Base-by-base conservation (phyloP, 2,113 vertebrate species). In the Entosphenus tridentatus region DNA sequence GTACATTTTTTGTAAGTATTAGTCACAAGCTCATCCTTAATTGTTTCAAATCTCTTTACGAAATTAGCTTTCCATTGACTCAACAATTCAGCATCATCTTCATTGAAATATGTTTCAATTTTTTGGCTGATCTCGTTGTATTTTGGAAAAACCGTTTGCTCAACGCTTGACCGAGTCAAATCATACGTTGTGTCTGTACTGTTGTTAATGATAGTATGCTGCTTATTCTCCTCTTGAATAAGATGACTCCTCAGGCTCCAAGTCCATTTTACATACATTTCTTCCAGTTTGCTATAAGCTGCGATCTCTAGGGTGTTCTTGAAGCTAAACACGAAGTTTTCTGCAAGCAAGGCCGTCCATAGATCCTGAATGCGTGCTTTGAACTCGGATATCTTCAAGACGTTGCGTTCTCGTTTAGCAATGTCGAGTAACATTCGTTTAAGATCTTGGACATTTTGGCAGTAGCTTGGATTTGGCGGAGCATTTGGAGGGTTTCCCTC, bases 401-500 rank as follows among this genome's bases (percentile, higher is more conserved):
- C 13, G 1, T 18, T 69, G 0, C 54, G 12, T 39, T 73, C 62
- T 68, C 73, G 69, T 69, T 70, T 16, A 68, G 72, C 74, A 71
- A 71, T 56, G 2, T 67, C 68, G 56, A 82, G 73, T 39, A 82
- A 75, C 56, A 69, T 75, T 12, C 18, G 72, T 68, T 79, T 81
- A 3, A 82, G 56, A 1, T 80, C 72, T 70, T 78, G 79, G 17
- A 79, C 73, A 0, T 77, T 77, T 21, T 77, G 75, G 72, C 76
- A 79, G 68, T 82, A 82, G 69, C 17, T 73, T 11, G 77, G 80
- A 70, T 81, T 83, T 2, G 78, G 78, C 3, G 79, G 78, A 12
- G 80, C 78, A 78, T 80, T 79, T 0, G 78, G 77, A 9, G 80
- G 77, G 57, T 77, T 71, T n/a, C 80, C 80, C 72, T 78, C 77